phyloP scores from a whole-genome alignment of 2,113 vertebrate genomes.

The Myxocyprinus asiaticus region DNA sequence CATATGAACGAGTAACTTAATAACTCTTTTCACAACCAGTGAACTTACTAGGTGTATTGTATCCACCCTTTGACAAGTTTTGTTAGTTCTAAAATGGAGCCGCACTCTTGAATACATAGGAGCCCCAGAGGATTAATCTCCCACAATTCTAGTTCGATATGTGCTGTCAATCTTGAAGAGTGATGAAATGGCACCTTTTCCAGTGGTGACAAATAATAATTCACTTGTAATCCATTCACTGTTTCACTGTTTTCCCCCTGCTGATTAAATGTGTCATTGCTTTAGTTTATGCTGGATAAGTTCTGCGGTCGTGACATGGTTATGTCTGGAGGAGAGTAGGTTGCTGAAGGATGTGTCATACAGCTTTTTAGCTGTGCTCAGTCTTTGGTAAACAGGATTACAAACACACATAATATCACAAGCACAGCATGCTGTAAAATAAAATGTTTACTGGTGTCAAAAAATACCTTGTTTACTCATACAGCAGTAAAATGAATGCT shows the following conservation, averaged over 20 bases:
- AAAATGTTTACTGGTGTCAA: conserved; percentile 10
- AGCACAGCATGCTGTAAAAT: conserved; percentile 5
- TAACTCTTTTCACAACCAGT: neutral
- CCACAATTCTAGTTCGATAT: neutral
- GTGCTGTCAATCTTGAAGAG: neutral
- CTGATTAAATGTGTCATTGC: neutral
- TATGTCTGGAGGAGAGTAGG: conserved; percentile 21
- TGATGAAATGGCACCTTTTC: neutral
- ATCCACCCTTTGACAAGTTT: neutral
- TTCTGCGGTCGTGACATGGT: neutral
- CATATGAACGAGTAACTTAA: neutral
- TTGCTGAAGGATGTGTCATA: neutral
- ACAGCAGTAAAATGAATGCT: too few species aligned
- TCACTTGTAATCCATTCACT: neutral
- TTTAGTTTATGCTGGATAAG: neutral
- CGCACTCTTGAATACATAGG: too few species aligned
- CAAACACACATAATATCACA: conserved; percentile 4
- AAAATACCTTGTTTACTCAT: neutral
- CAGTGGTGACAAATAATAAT: neutral
- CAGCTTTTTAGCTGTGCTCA: neutral
- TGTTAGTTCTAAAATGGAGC: neutral
- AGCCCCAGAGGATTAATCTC: too few species aligned
- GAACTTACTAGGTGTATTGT: neutral
- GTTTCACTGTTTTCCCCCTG: too few species aligned
- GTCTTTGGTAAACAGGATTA: conserved; percentile 12